Evolutionary conservation across 2,113 vertebrate genomes (phyloP), one percentile per base, ranked within the genome.

Genomic region (Eptesicus fuscus): DNA sequence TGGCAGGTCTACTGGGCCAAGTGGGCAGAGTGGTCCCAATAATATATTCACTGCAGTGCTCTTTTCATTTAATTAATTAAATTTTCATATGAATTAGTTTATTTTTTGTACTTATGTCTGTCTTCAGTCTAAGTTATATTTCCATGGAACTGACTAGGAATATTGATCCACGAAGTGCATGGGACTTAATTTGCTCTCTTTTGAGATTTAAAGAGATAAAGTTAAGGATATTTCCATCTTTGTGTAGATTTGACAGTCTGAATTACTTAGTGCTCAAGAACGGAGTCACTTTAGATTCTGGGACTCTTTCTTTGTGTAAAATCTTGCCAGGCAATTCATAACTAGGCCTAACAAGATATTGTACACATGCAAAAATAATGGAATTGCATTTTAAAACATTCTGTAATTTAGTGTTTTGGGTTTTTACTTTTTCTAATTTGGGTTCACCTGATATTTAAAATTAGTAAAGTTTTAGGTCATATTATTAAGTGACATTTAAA

Each of bases 191-290:
- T 70, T 91, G 47, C 17, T 90, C 49, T 83, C 59, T 61, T 95
- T 86, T 95, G 63, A 97, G 76, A 96, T 83, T 65, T 93, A 84
- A 96, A 90, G 67, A 83, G 51, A n/a, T 42, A 70, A 53, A 94
- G 78, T 79, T 74, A 71, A 90, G 51, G 44, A 42, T 73, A 35
- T 63, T 96, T 97, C 30, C 4, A 71, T 91, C 5, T 76, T 78
- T 90, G 44, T 77, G 4, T 71, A 20, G 4, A 51, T 93, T 56
- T 95, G 61, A 35, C 7, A 30, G 53, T 88, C 53, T 92, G 90
- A 95, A 90, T 51, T 84, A 84, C 23, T 83, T 80, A 42, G 25
- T 85, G 37, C 20, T 94, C 83, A 87, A 89, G 77, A n/a, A 1
- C 78, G 25, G 32, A 90, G 18, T 91, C 83, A 69, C 65, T 93